Percentiles rank a stretch among this genome's conserved stretches.
Evolutionary conservation across 2,888 invertebrate species (phyloP).

Genomic region (Eurois occulta): DNA sequence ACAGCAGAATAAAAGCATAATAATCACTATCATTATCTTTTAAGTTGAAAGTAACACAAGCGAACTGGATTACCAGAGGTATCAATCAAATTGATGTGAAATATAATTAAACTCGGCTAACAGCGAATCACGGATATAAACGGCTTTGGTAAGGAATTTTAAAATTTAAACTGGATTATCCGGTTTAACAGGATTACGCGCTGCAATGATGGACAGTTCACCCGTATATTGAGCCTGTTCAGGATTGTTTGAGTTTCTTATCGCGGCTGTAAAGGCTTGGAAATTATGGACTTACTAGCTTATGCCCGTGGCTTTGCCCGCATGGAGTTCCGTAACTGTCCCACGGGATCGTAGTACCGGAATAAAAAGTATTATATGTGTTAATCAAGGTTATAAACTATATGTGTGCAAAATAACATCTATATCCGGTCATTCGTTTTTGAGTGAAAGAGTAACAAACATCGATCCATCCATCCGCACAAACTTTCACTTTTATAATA

Average conservation of each 20-base stretch:
- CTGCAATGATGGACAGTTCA: constrained; percentile 62
- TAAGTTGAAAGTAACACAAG: constrained; percentile 9
- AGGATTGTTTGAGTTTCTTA: constrained; percentile 53
- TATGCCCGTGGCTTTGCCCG: no score
- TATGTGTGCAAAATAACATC: no score
- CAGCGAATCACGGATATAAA: constrained; percentile 64
- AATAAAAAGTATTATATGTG: no score
- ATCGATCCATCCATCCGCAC: no score
- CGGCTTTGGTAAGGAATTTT: constrained; percentile 72
- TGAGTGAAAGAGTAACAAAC: no score
- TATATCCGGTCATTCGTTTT: no score
- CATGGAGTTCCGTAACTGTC: no score
- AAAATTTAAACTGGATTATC: constrained; percentile 75
- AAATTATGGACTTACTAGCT: constrained; percentile 1
- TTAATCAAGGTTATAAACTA: no score
- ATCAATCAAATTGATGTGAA: constrained; percentile 57
- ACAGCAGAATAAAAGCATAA: no score
- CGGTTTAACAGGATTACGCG: constrained; percentile 66
- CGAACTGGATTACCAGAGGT: constrained; percentile 20
- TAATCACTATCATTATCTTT: neutral
- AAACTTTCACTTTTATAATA: no score
- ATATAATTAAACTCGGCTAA: constrained; percentile 65
- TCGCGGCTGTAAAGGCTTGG: constrained; percentile 8
- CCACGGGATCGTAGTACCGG: no score
- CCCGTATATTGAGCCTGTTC: constrained; percentile 43